Evolutionary conservation across 1,140 invertebrate species (phyloP), one percentile per base, ranked within the genome.

Genomic region (Tetragnatha versicolor): DNA sequence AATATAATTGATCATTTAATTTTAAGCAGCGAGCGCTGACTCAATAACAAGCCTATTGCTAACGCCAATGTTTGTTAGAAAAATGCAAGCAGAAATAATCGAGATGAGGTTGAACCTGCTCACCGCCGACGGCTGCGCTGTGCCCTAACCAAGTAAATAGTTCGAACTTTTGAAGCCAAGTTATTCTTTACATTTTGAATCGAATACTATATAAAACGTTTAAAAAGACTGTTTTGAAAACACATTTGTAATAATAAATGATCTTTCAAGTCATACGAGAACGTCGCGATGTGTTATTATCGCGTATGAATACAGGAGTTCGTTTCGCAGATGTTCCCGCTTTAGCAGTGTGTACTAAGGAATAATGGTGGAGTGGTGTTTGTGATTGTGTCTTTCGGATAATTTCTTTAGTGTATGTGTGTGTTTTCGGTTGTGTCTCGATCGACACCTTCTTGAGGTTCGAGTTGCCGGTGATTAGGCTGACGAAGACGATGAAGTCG

Each of bases 281-380:
- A n/a, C n/a, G n/a, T n/a, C n/a, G 12, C 22, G 31, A 29, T 12
- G 35, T 68, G 35, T 78, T 68, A 66, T 66, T 58, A 47, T 14
- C 63, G 76, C 76, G 76, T 61, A 78, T 1, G 76, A 22, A 78
- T 78, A 78, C 76, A 78, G 9, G 37, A 58, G 29, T 49, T 78
- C n/a, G 51, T 58, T 33, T 78, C 76, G 65, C 76, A 78, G 76
- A 78, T 78, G 65, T 78, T 78, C 76, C 76, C 76, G 76, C 76
- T 78, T 78, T 68, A 58, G 76, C 73, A 78, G 60, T 76, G 37
- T 76, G 17, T 45, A 37, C 58, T 76, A 20, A 60, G 65, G 76
- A 78, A 58, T 78, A 68, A 78, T 78, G 76, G 76, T 68, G 63
- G 76, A 45, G 63, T 68, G 49, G 37, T 58, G 76, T 49, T 45